Evolutionary conservation across 2,113 vertebrate genomes (phyloP).

Genomic region (Scortum barcoo): DNA sequence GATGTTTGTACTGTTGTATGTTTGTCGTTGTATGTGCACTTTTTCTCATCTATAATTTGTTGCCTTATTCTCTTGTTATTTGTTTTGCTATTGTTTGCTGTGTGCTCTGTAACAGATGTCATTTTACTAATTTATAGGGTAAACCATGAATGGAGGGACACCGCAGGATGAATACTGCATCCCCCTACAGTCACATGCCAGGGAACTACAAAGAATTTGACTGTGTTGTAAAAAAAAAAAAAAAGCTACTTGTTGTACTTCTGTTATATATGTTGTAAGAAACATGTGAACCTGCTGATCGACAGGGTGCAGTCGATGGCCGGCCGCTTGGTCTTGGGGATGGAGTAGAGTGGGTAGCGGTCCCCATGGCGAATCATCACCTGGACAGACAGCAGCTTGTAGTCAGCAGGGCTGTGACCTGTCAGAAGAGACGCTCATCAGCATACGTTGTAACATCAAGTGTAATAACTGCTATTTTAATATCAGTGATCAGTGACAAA

Average conservation of each 20-base stretch:
- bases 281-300: slow-evolving; percentile 85
- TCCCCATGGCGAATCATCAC: slow-evolving; percentile 98
- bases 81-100: not conserved
- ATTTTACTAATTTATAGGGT: not conserved
- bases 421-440: slow-evolving; percentile 32
- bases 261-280: not conserved
- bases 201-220: not conserved
- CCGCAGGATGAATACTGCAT: too few species aligned
- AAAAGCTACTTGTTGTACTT: not conserved
- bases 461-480: not conserved
- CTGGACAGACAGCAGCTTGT: slow-evolving; percentile 93
- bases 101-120: not conserved
- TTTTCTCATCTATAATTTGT: not conserved
- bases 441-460: not conserved
- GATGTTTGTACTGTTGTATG: not conserved
- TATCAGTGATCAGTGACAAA: not conserved
- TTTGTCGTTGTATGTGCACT: not conserved
- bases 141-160: not conserved
- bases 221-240: too few species aligned
- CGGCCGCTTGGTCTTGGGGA: slow-evolving; percentile 95
- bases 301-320: slow-evolving; percentile 94
- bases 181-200: too few species aligned
- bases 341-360: slow-evolving; percentile 94
- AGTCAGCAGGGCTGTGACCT: slow-evolving; percentile 96
- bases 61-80: not conserved